phyloP scores from a whole-genome alignment of 2,113 vertebrate species.

The Tenrec ecaudatus region DNA sequence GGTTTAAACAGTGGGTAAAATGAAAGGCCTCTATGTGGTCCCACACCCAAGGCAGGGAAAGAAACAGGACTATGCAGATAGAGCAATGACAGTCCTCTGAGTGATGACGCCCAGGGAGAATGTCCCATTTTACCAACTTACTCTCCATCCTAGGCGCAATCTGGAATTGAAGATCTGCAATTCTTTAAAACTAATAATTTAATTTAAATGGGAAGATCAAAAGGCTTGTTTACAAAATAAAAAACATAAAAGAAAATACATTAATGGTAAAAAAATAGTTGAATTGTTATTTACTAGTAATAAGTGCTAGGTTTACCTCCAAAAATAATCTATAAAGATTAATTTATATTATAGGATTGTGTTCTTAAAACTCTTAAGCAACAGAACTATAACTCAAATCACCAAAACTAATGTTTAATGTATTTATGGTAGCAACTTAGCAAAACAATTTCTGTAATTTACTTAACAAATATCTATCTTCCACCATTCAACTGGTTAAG shows the following conservation, averaged over 20 bases:
- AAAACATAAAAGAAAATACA: conserved; percentile 57
- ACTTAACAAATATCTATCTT: conserved; percentile 45
- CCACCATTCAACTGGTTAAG: conserved; percentile 11
- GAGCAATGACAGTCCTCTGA: background rate
- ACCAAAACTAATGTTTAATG: conserved; percentile 62
- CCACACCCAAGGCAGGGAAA: background rate
- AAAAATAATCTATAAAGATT: conserved; percentile 63
- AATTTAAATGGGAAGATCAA: conserved; percentile 65
- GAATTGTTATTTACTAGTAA: too few species aligned
- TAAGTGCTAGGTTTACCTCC: conserved; percentile 41
- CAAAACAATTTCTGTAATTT: conserved; percentile 59
- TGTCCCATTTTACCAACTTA: background rate
- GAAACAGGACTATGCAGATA: background rate
- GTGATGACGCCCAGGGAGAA: background rate
- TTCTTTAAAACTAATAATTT: conserved; percentile 62
- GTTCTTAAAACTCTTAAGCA: conserved; percentile 70
- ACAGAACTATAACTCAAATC: conserved; percentile 69
- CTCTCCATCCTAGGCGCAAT: conserved; percentile 2
- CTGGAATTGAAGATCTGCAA: conserved; percentile 55
- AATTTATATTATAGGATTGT: conserved; percentile 46
- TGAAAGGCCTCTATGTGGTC: conserved; percentile 35
- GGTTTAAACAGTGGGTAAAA: conserved; percentile 56
- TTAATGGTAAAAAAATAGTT: conserved; percentile 11
- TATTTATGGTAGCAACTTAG: conserved; percentile 65
- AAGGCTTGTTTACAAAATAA: conserved; percentile 65